These are phyloP conservation scores for Clavelina lepadiformis DNA, from an alignment of 23 tunicate genomes.

Conservation along the genomic window DNA sequence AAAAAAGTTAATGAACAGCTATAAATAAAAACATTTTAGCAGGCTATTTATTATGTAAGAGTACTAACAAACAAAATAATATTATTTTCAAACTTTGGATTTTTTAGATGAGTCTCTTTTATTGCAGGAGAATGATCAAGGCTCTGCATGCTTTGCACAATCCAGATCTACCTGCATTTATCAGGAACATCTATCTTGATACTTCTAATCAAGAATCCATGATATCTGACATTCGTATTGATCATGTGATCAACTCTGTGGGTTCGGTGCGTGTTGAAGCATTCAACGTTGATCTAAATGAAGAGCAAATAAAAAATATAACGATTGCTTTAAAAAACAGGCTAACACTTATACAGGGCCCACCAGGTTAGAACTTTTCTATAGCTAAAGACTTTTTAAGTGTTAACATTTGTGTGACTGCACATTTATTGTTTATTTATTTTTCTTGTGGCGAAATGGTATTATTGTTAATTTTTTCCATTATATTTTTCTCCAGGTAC, in stretches of 20 bases:
- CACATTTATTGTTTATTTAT: background rate
- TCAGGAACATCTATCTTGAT: too few relatives aligned
- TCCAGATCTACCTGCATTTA: background rate
- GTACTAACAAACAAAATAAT: too few relatives aligned
- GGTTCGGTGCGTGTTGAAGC: too few relatives aligned
- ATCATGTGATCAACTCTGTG: too few relatives aligned
- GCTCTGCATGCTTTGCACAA: background rate
- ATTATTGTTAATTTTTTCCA: too few relatives aligned
- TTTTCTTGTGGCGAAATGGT: constrained; percentile 1
- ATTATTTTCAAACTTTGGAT: too few relatives aligned
- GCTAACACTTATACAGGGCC: constrained; percentile 3
- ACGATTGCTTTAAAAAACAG: background rate
- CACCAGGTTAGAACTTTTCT: constrained; percentile 13
- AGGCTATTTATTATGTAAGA: too few relatives aligned
- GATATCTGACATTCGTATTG: too few relatives aligned
- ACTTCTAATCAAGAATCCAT: too few relatives aligned
- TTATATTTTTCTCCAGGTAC: constrained; percentile 66
- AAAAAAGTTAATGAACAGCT: too few relatives aligned
- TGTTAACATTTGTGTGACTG: background rate
- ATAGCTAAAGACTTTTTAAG: background rate
- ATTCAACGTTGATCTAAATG: background rate
- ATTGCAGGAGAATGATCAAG: constrained; percentile 1
- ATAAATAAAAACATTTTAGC: too few relatives aligned
- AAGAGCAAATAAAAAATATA: too few relatives aligned
- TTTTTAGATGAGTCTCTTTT: background rate